Evolutionary conservation across 2,888 invertebrate genomes (phyloP), one percentile per base, ranked within the genome.

Genomic region (Loripinus fragilis): DNA sequence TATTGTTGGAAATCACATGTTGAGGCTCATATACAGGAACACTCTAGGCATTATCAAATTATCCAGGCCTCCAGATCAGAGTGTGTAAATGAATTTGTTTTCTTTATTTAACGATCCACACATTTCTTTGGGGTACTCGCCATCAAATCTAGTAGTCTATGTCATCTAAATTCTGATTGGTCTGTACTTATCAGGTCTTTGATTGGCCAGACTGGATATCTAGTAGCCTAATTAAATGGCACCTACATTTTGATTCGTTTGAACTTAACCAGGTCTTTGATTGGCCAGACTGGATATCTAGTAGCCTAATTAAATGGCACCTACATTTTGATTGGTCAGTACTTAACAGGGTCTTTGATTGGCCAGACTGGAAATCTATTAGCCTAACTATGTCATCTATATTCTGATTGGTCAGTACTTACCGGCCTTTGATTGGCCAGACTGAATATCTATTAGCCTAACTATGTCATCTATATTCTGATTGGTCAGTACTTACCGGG

Each of bases 371-470:
- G 98, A 94, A 99, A 99, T 89, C 96, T 92, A 38, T 87, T 94
- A 8, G 95, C 96, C 94, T 99, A 98, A 94, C n/a, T 42, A 15
- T 42, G 38, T 38, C 12, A 38, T 5, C 38, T 38, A 8, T 38
- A 8, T 25, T 23, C n/a, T 65, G 65, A 65, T 65, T 30, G 65
- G 65, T 65, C 65, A 52, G 25, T 71, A 94, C 95, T 95, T 93
- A 98, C 98, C 66, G 98, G 91, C 99, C 97, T 23, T 96, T 96
- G 92, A 99, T 98, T 2, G 98, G 98, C 99, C 99, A 99, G 93
- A 98, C 96, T 7, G 99, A 98, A 94, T 99, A 99, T 89, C 96
- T 92, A 38, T 87, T 94, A 8, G 95, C 96, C 94, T 99, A 98
- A 94, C 98, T n/a, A n/a, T n/a, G 38, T 38, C 12, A 38, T 5